Base-by-base conservation (phyloP, 2,113 vertebrate species). In the Colaptes auratus region DNA sequence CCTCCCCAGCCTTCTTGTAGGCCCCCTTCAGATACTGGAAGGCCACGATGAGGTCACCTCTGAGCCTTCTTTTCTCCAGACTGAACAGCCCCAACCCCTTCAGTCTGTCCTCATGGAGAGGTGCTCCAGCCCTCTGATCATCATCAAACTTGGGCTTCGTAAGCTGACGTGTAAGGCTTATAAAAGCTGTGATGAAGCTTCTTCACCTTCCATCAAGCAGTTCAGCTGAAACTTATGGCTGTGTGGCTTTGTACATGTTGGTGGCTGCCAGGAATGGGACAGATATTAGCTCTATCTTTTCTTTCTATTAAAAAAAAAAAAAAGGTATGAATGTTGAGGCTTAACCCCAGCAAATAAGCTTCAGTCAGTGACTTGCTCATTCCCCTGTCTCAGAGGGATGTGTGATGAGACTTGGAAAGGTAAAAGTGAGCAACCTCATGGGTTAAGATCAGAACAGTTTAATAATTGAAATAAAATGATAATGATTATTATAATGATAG, bases 361-460 rank as follows among this genome's bases (percentile, higher is more conserved):
- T 2, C 21, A 55, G 63, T 42, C 2, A 75, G 35, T 6, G 17
- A 6, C 44, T 70, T 3, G 2, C 12, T 65, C 30, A 3, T 25
- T 13, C 7, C 3, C 24, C 4, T 3, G 14, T 25, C 7, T 6
- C 23, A 19, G 20, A 10, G 16, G 30, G 33, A 71, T 44, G 0
- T 0, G 7, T 10, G 9, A 59, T 46, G 24, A 18, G 15, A 60
- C 39, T 2, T 21, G 24, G 6, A 39, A 33, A 5, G 7, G 12
- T 35, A 50, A 64, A 70, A 75, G 7, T 7, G 42, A 63, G 24
- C 44, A 63, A 58, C 56, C 24, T 52, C 4, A 0, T 24, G n/a
- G 27, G 21, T 52, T 52, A 23, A 52, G 50, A 52, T 52, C 11
- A 52, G 12, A 52, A 52, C 50, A 28, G 39, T 78, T 64, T 56